phyloP scores from a whole-genome alignment of 2,797 vertebrate genomes.

The Chromis chromis region DNA sequence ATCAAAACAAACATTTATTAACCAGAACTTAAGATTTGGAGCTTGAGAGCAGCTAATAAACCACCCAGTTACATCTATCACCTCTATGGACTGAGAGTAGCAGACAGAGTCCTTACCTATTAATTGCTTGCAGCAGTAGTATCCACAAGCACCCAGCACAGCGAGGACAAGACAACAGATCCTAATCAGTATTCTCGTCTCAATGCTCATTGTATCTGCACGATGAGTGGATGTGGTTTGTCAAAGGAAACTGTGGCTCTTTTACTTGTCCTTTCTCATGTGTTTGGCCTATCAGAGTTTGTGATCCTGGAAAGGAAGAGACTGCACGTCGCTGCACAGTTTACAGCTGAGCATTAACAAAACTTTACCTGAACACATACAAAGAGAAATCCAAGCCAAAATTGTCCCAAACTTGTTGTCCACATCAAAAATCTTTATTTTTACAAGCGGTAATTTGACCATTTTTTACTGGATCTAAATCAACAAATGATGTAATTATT shows the following conservation, averaged over 20 bases:
- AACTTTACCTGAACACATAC: not conserved
- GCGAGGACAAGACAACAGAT: constrained; percentile 17
- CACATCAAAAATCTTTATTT: no score
- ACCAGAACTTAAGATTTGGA: no score
- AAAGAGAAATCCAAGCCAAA: not conserved
- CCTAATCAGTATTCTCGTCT: not conserved
- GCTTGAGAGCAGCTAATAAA: no score
- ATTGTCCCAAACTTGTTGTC: no score
- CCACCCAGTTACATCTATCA: not conserved
- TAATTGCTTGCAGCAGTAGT: constrained; percentile 7
- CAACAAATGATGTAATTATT: no score
- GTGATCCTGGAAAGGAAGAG: constrained; percentile 29
- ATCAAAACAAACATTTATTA: no score
- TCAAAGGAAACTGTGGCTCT: constrained; percentile 55
- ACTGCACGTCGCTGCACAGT: not conserved
- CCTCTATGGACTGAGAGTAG: not conserved
- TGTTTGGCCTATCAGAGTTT: constrained; percentile 7
- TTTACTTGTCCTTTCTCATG: not conserved
- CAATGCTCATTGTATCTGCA: constrained; percentile 16
- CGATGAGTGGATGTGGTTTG: constrained; percentile 33
- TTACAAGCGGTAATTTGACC: no score
- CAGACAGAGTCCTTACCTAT: constrained; percentile 43
- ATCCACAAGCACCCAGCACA: constrained; percentile 19
- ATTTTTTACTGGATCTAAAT: no score
- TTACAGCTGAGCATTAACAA: not conserved